Conservation (phyloP, 2,113 vertebrate genomes). For the Azemiops feae region DNA sequence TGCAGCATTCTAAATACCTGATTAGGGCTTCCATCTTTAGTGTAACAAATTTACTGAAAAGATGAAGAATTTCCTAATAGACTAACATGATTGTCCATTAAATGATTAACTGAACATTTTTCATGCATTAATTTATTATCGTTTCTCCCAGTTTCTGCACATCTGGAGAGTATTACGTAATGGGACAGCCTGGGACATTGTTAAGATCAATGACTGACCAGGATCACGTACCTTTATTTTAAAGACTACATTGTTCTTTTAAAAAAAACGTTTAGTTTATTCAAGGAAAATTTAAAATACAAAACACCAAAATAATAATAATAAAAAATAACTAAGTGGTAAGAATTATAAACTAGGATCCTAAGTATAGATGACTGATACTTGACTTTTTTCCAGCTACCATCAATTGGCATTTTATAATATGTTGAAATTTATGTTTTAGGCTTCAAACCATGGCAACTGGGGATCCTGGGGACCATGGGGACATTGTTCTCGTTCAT, state of each 20-base stretch:
- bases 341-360: background rate
- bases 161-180: background rate
- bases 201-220: background rate
- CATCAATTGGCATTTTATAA: background rate
- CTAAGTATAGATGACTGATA: background rate
- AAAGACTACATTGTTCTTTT: background rate
- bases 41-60: background rate
- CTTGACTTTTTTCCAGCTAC: background rate
- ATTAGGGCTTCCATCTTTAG: background rate
- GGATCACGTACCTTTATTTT: background rate
- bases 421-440: constrained; percentile 35
- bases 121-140: background rate
- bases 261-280: background rate
- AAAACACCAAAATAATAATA: background rate
- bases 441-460: constrained; percentile 94
- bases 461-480: constrained; percentile 97
- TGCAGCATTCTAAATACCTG: constrained; percentile 11
- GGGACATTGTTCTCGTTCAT: constrained; percentile 90
- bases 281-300: background rate
- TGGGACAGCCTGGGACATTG: background rate
- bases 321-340: background rate
- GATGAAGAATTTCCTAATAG: background rate
- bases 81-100: background rate
- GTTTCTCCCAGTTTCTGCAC: background rate
- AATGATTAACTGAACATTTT: background rate